phyloP scores from a whole-genome alignment of 2,888 invertebrate genomes.

The Melanotus villosus region DNA sequence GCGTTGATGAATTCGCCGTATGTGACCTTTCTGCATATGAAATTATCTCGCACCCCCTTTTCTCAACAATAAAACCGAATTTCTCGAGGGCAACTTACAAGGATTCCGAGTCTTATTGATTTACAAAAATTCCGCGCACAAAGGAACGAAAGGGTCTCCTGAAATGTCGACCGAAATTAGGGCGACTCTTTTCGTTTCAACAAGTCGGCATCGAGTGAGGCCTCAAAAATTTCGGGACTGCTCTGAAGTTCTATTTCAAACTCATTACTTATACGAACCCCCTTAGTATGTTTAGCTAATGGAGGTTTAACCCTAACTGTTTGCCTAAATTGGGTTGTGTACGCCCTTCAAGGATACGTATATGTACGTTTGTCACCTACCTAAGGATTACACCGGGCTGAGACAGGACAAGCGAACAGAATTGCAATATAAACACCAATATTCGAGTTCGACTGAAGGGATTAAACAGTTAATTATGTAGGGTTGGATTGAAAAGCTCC shows the following conservation, averaged over 20 bases:
- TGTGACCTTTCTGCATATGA: conserved; percentile 40
- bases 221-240: conserved; percentile 9
- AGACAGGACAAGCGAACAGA: conserved; percentile 32
- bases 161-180: conserved; percentile 23
- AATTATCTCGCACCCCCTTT: conserved; percentile 19
- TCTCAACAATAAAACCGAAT: conserved; percentile 32
- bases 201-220: background rate
- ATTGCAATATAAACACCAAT: conserved; percentile 58
- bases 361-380: conserved; percentile 18
- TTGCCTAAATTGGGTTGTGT: conserved; percentile 36
- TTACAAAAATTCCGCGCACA: conserved; percentile 32
- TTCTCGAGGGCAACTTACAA: conserved; percentile 32
- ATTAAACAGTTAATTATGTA: conserved; percentile 60
- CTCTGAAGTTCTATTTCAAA: conserved; percentile 13
- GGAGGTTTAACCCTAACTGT: conserved; percentile 42
- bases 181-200: background rate
- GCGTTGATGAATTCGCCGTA: conserved; percentile 28
- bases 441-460: conserved; percentile 55
- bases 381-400: conserved; percentile 18
- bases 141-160: conserved; percentile 20
- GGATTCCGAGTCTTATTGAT: conserved; percentile 28
- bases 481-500: conserved; percentile 43
- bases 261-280: conserved; percentile 22
- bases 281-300: conserved; percentile 34
- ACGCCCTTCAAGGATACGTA: conserved; percentile 14